These are phyloP conservation scores for Nycticryphes semicollaris DNA, from an alignment of 2,113 vertebrate genomes.

Conservation along the genomic window DNA sequence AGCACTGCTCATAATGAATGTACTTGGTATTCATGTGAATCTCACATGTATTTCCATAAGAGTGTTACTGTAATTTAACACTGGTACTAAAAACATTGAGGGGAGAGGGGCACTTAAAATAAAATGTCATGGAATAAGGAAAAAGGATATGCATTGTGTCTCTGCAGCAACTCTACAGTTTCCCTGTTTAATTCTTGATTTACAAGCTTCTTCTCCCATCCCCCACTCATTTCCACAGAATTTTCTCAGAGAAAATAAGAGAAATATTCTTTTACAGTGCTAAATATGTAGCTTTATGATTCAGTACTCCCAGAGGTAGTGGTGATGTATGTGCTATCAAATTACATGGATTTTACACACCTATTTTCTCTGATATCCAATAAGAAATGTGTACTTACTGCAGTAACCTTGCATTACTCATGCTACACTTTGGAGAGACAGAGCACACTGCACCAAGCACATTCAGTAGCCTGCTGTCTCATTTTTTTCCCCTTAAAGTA, in stretches of 20 bases:
- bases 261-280: slow-evolving; percentile 28
- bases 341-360: slow-evolving; percentile 55
- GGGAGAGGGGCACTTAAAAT: slow-evolving; percentile 24
- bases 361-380: slow-evolving; percentile 41
- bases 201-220: slow-evolving; percentile 26
- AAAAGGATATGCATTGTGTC: background rate
- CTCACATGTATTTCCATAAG: slow-evolving; percentile 45
- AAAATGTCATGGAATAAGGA: slow-evolving; percentile 1
- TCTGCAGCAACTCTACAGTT: background rate
- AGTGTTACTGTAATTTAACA: slow-evolving; percentile 39
- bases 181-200: slow-evolving; percentile 33
- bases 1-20: slow-evolving; percentile 44
- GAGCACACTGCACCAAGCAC: background rate
- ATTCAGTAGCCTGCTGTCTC: background rate
- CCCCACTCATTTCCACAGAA: background rate
- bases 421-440: background rate
- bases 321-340: slow-evolving; percentile 33
- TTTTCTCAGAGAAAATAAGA: slow-evolving; percentile 33
- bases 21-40: slow-evolving; percentile 35
- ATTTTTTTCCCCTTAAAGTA: background rate
- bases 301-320: slow-evolving; percentile 20
- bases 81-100: slow-evolving; percentile 14
- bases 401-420: slow-evolving; percentile 60
- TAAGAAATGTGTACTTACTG: slow-evolving; percentile 57
- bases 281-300: slow-evolving; percentile 41